phyloP scores from a whole-genome alignment of 2,113 vertebrate species.

The Ictalurus punctatus region DNA sequence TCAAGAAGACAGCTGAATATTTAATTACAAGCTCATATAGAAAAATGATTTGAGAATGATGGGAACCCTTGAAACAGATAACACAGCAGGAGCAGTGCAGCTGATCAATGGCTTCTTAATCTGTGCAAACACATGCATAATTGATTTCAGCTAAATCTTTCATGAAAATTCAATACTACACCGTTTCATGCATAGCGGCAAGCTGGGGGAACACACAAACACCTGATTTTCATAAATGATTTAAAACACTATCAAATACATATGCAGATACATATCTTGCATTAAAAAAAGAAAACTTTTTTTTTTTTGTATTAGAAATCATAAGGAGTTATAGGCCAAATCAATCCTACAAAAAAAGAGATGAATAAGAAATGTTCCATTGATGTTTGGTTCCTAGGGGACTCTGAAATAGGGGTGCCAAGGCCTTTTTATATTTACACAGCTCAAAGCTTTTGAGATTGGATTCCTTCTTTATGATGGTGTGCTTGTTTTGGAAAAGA shows the following conservation, averaged over 20 bases:
- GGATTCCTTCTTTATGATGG: conserved; percentile 23
- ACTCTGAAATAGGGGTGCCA: neutral
- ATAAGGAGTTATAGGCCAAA: neutral
- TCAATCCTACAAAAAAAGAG: neutral
- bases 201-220: neutral
- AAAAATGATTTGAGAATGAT: conserved; percentile 8
- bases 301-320: neutral
- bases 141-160: conserved; percentile 47
- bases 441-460: conserved; percentile 32
- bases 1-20: conserved; percentile 26
- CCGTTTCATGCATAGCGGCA: neutral
- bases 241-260: neutral
- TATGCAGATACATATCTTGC: no score
- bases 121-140: conserved; percentile 46
- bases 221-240: conserved; percentile 18
- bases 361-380: neutral
- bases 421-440: conserved; percentile 28
- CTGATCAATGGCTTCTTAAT: conserved; percentile 51
- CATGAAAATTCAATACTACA: conserved; percentile 39
- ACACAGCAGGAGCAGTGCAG: conserved; percentile 2
- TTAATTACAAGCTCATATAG: conserved; percentile 35
- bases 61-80: conserved; percentile 24
- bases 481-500: conserved; percentile 39
- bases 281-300: neutral
- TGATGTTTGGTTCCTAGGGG: neutral